A percentile compares a stretch with the other conserved stretches of the same genome.
Conservation (phyloP, 1,140 invertebrate species). For the Drosophila navojoa region DNA sequence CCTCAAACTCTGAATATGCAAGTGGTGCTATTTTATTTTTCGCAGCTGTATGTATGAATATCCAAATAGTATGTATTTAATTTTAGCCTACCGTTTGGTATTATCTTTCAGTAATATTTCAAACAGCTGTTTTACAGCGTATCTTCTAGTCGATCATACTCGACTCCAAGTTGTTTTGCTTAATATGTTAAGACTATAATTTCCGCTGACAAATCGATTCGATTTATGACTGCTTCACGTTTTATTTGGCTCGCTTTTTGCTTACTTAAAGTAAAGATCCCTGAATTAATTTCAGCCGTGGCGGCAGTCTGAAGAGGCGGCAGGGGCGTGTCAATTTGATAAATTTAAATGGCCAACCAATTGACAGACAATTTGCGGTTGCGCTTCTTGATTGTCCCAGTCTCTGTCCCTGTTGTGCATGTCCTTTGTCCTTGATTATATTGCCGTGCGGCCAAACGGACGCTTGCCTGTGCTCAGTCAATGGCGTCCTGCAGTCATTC, state of each 20-base stretch:
- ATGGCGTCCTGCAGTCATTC: conserved; percentile 3
- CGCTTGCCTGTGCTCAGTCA: neutral
- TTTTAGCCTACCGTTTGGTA: too few species aligned
- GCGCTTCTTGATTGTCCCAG: neutral
- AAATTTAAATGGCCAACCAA: conserved; percentile 44
- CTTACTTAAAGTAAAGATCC: neutral
- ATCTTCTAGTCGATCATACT: too few species aligned
- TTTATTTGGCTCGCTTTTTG: neutral
- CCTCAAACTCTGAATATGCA: too few species aligned
- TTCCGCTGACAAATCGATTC: neutral
- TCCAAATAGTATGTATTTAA: too few species aligned
- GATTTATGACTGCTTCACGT: conserved; percentile 3
- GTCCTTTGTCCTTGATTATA: conserved; percentile 12
- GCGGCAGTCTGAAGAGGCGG: neutral
- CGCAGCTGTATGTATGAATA: too few species aligned
- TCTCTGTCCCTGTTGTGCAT: neutral
- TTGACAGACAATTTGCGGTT: conserved; percentile 46
- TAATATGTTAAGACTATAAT: too few species aligned
- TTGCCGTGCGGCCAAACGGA: conserved; percentile 2
- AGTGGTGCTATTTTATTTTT: too few species aligned
- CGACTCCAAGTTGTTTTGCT: too few species aligned
- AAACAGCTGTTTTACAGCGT: too few species aligned
- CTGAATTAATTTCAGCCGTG: conserved; percentile 1
- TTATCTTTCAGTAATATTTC: too few species aligned
- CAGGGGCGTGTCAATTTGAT: conserved; percentile 12